phyloP scores from a whole-genome alignment of 2,797 vertebrate genomes.

The Ispidina lecontei region DNA sequence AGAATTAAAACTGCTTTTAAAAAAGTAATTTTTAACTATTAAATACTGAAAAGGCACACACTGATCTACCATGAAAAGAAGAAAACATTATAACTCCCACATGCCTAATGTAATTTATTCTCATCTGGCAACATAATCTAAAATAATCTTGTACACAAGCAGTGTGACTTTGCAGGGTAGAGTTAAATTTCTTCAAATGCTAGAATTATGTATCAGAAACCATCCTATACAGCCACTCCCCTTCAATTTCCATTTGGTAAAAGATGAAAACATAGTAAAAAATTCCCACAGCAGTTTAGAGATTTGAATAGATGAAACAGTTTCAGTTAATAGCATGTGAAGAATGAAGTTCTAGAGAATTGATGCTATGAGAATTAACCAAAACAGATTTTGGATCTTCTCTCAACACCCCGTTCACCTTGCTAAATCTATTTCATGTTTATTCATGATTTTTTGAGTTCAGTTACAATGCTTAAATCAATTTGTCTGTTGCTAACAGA shows the following conservation, averaged over 20 bases:
- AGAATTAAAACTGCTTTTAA: not conserved
- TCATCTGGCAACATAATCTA: not conserved
- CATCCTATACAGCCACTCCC: not conserved
- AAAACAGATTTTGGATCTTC: constrained; percentile 55
- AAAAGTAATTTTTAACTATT: not conserved
- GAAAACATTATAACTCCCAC: not conserved
- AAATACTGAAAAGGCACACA: not conserved
- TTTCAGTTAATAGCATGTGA: not conserved
- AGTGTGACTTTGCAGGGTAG: not conserved
- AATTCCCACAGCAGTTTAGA: not conserved
- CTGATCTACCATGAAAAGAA: not conserved
- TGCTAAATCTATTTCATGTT: constrained; percentile 68
- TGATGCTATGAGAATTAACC: constrained; percentile 38
- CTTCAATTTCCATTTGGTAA: not conserved
- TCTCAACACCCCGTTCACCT: constrained; percentile 56
- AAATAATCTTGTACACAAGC: not conserved
- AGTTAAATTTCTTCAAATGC: not conserved
- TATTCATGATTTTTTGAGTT: constrained; percentile 63
- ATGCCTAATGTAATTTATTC: not conserved
- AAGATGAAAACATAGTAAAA: constrained; percentile 1
- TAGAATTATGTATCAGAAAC: not conserved
- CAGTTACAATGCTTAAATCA: constrained; percentile 58
- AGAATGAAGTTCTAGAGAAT: constrained; percentile 38
- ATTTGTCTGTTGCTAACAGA: constrained; percentile 49
- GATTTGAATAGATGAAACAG: not conserved